Conservation (phyloP, 2,113 vertebrate species). For the Pitta sordida region DNA sequence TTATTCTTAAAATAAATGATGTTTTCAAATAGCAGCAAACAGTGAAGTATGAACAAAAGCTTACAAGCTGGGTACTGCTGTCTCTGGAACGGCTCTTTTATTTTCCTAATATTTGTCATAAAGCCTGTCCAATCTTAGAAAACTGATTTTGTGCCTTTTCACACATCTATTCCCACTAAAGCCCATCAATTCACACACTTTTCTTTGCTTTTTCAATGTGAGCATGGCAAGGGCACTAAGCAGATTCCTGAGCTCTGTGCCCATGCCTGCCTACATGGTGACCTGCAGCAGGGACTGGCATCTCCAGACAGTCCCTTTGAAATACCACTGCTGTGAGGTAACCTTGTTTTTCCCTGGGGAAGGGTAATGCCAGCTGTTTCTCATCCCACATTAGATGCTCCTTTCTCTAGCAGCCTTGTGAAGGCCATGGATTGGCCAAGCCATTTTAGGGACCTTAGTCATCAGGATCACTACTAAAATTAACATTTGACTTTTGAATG, state of each 20-base stretch:
- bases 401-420: neutral
- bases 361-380: neutral
- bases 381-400: neutral
- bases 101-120: neutral
- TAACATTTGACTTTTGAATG: neutral
- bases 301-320: accelerated
- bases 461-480: neutral
- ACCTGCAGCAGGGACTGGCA: neutral
- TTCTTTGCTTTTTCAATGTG: accelerated
- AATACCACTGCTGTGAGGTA: accelerated
- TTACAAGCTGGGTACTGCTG: neutral
- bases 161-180: neutral
- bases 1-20: neutral
- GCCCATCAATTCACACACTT: neutral
- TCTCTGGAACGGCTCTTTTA: neutral
- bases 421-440: neutral
- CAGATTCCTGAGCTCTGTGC: neutral
- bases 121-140: neutral
- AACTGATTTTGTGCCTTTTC: neutral
- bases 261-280: accelerated
- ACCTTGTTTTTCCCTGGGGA: accelerated
- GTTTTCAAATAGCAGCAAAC: neutral
- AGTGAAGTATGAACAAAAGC: neutral
- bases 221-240: neutral
- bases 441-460: neutral